phyloP scores from a whole-genome alignment of 2,888 invertebrate genomes.

The Erebia palarica region DNA sequence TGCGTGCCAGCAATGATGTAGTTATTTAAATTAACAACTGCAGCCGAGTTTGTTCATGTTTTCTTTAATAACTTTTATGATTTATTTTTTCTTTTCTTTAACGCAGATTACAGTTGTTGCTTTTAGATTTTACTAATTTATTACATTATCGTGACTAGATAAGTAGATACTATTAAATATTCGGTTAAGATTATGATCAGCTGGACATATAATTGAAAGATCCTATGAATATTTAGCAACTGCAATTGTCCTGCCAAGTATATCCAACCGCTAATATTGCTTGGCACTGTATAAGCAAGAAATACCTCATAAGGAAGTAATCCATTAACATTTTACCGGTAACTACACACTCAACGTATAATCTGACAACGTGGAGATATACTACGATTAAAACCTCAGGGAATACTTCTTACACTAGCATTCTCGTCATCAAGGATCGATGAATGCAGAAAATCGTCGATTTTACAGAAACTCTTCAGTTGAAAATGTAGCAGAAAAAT shows the following conservation, averaged over 20 bases:
- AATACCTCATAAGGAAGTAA: slow-evolving; percentile 63
- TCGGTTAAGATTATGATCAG: slow-evolving; percentile 31
- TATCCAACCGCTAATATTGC: slow-evolving; percentile 33
- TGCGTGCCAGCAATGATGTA: neutral
- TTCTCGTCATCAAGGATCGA: neutral
- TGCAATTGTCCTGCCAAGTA: slow-evolving; percentile 59
- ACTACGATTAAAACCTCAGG: slow-evolving; percentile 3
- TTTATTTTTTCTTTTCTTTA: too few relatives aligned
- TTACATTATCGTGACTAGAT: neutral
- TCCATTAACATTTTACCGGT: slow-evolving; percentile 69
- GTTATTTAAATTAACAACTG: neutral
- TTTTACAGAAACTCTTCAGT: neutral
- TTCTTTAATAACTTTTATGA: slow-evolving; percentile 4
- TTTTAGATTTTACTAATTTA: neutral
- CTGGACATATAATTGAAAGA: slow-evolving; percentile 54
- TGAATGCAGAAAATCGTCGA: neutral
- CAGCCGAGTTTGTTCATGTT: neutral
- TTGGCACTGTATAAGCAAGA: slow-evolving; percentile 31
- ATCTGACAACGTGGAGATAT: slow-evolving; percentile 25
- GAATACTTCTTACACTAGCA: slow-evolving; percentile 18
- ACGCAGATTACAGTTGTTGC: too few relatives aligned
- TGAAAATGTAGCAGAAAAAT: neutral
- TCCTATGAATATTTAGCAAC: slow-evolving; percentile 58
- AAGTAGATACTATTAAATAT: slow-evolving; percentile 10
- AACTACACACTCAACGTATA: slow-evolving; percentile 57